Conservation (phyloP, 2,797 vertebrate genomes). For the Pempheris klunzingeri region DNA sequence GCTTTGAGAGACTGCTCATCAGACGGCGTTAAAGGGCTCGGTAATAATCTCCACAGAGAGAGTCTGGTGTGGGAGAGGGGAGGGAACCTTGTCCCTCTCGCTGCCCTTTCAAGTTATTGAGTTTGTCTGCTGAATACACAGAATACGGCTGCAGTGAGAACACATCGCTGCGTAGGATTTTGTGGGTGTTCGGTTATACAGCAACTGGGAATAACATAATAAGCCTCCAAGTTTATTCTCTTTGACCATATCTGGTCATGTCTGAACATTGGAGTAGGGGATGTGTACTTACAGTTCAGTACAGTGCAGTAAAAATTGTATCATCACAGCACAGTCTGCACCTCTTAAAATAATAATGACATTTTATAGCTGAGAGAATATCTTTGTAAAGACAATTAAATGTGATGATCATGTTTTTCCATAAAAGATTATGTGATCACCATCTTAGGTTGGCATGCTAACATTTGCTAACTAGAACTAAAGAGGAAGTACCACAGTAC, state of each 20-base stretch:
- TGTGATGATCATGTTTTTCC: not conserved
- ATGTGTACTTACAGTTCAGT: not conserved
- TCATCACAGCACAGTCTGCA: too few relatives aligned
- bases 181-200: constrained; percentile 22
- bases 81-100: constrained; percentile 60
- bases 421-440: not conserved
- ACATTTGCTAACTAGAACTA: not conserved
- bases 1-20: constrained; percentile 56
- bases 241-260: constrained; percentile 6
- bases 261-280: constrained; percentile 7
- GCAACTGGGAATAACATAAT: constrained; percentile 45
- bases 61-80: constrained; percentile 45
- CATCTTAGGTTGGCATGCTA: not conserved
- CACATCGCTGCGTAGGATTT: constrained; percentile 22
- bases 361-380: not conserved
- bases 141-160: constrained; percentile 52
- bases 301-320: too few relatives aligned
- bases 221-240: constrained; percentile 37
- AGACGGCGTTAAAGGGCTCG: constrained; percentile 56
- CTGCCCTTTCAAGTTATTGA: constrained; percentile 81
- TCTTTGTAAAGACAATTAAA: not conserved
- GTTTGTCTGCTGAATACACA: constrained; percentile 78
- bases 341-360: not conserved
- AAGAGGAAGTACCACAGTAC: too few relatives aligned
- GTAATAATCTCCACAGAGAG: constrained; percentile 72